These are phyloP conservation scores for Leptonema lineaticorne DNA, from an alignment of 1,140 invertebrate genomes.

Conservation along the genomic window DNA sequence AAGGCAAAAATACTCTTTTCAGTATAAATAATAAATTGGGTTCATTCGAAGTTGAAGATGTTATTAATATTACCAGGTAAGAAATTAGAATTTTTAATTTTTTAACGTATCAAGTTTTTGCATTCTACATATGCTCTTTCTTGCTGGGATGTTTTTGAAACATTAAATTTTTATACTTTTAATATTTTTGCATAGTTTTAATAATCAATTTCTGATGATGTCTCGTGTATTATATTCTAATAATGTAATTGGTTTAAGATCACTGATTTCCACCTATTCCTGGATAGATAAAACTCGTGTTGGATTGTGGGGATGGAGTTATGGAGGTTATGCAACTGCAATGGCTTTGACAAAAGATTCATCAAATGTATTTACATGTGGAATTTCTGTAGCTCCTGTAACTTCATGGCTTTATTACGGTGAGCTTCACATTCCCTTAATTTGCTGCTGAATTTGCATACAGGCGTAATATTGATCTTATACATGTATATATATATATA, in stretches of 20 bases:
- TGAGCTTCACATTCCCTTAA: too few species aligned
- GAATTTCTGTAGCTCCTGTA: constrained; percentile 91
- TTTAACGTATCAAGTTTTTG: neutral
- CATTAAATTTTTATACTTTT: constrained; percentile 25
- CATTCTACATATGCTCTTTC: constrained; percentile 1
- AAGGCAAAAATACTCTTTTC: constrained; percentile 83
- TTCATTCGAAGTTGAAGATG: constrained; percentile 82
- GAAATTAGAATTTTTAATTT: neutral
- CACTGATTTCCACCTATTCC: constrained; percentile 66
- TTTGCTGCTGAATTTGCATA: neutral
- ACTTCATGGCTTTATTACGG: constrained; percentile 87
- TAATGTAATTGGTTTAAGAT: constrained; percentile 45
- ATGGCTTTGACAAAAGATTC: constrained; percentile 78
- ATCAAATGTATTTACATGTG: constrained; percentile 78
- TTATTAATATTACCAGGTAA: constrained; percentile 41
- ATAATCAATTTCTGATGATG: too few species aligned
- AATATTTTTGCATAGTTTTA: neutral
- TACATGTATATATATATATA: neutral
- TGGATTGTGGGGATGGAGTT: constrained; percentile 94
- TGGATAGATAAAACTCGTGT: constrained; percentile 63
- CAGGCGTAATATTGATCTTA: neutral
- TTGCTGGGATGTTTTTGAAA: too few species aligned
- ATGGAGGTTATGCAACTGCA: constrained; percentile 86
- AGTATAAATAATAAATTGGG: constrained; percentile 82
- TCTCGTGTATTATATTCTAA: neutral